Percentiles rank a stretch among this genome's conserved stretches.
Evolutionary conservation across 2,888 invertebrate species (phyloP).

Genomic region (Melieria omissa): DNA sequence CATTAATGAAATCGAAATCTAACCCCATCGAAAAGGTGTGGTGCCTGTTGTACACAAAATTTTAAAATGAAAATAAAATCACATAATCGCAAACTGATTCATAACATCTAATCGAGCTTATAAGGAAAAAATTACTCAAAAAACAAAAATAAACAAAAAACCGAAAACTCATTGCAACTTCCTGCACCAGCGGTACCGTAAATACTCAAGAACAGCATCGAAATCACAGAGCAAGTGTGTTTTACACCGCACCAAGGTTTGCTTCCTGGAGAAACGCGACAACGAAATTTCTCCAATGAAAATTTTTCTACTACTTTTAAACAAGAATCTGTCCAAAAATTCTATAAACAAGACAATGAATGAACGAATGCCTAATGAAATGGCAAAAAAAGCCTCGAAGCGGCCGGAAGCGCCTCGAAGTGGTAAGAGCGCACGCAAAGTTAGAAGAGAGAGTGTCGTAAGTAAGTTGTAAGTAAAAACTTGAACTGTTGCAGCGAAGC

Average conservation of each 20-base stretch:
- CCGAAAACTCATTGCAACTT: constrained; percentile 21
- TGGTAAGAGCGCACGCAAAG: too few relatives aligned
- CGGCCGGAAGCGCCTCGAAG: too few relatives aligned
- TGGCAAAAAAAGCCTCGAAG: background rate
- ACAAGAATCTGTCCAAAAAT: constrained; percentile 65
- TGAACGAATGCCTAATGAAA: background rate
- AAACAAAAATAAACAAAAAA: constrained; percentile 5
- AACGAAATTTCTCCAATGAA: constrained; percentile 54
- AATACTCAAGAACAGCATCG: constrained; percentile 17
- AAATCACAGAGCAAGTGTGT: constrained; percentile 53
- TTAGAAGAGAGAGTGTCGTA: too few relatives aligned
- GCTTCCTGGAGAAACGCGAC: constrained; percentile 49
- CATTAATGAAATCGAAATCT: too few relatives aligned
- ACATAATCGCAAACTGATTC: background rate
- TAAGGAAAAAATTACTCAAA: constrained; percentile 1
- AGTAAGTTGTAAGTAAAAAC: too few relatives aligned
- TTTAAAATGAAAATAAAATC: background rate
- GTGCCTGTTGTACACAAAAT: background rate
- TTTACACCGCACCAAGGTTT: constrained; percentile 64
- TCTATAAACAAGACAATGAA: constrained; percentile 11
- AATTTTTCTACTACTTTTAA: constrained; percentile 64
- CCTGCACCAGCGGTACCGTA: constrained; percentile 36
- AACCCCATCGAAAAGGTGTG: background rate
- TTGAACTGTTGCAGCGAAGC: too few relatives aligned
- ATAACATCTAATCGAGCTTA: constrained; percentile 1